Conservation (phyloP, 2,113 vertebrate species). For the Clarias gariepinus region DNA sequence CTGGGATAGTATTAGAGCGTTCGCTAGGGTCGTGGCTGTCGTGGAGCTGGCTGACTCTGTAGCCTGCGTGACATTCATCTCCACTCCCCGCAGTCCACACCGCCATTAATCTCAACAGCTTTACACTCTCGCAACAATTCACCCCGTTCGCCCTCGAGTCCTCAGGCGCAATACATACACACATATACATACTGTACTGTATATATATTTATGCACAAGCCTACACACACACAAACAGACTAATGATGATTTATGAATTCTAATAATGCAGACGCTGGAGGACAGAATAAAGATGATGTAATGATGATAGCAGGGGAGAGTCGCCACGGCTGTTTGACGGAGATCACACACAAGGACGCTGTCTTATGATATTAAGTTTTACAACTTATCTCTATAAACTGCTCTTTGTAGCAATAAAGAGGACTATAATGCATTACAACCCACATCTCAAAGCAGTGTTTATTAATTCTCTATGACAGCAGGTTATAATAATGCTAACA, state of each 20-base stretch:
- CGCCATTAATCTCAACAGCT: conserved; percentile 39
- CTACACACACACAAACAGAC: neutral
- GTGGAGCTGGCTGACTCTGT: conserved; percentile 20
- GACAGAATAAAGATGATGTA: conserved; percentile 23
- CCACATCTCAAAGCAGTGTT: neutral
- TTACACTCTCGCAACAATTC: conserved; percentile 21
- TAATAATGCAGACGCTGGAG: conserved; percentile 29
- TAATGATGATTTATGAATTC: conserved; percentile 46
- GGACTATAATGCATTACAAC: neutral
- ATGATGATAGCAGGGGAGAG: conserved; percentile 8
- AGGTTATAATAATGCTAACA: neutral
- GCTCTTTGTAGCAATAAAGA: neutral
- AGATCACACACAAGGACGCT: neutral
- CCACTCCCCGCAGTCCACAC: conserved; percentile 6
- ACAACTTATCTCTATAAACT: conserved; percentile 10
- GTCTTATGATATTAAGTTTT: conserved; percentile 9
- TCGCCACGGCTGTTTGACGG: neutral
- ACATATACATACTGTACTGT: neutral
- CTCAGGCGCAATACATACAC: neutral
- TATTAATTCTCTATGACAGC: neutral
- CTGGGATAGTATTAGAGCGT: conserved; percentile 1
- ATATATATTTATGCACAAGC: neutral
- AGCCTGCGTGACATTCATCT: conserved; percentile 22
- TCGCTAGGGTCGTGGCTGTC: neutral
- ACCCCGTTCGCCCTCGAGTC: conserved; percentile 2